Conservation (phyloP, 35 echinoderm and acorn worm genomes). For the Lytechinus variegatus region DNA sequence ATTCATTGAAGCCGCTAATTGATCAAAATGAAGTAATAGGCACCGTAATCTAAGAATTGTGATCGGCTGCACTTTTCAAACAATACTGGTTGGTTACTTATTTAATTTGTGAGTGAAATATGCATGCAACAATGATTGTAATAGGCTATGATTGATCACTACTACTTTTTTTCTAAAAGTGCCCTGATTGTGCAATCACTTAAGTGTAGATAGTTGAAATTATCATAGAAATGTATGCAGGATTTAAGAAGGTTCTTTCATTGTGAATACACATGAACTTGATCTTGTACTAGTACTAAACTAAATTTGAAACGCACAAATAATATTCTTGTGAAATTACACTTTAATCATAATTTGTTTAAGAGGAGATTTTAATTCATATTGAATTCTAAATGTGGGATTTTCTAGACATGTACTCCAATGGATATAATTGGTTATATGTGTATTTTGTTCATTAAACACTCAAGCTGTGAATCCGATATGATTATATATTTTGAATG, state of each 20-base stretch:
- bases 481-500: too few relatives aligned
- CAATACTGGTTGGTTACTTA: too few relatives aligned
- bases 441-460: background rate
- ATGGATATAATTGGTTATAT: background rate
- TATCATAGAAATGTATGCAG: background rate
- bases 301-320: background rate
- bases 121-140: too few relatives aligned
- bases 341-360: background rate
- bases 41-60: too few relatives aligned
- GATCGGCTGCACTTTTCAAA: too few relatives aligned
- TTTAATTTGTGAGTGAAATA: too few relatives aligned
- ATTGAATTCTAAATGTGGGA: background rate
- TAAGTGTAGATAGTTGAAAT: background rate
- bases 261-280: background rate
- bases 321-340: background rate
- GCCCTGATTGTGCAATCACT: background rate
- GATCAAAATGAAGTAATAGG: background rate
- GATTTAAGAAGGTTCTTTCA: background rate
- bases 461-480: background rate
- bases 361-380: background rate
- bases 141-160: too few relatives aligned
- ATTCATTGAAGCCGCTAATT: background rate
- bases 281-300: background rate
- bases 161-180: too few relatives aligned
- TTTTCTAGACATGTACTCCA: background rate